Base-by-base conservation (phyloP, 2,113 vertebrate species). In the Rhombomys opimus region DNA sequence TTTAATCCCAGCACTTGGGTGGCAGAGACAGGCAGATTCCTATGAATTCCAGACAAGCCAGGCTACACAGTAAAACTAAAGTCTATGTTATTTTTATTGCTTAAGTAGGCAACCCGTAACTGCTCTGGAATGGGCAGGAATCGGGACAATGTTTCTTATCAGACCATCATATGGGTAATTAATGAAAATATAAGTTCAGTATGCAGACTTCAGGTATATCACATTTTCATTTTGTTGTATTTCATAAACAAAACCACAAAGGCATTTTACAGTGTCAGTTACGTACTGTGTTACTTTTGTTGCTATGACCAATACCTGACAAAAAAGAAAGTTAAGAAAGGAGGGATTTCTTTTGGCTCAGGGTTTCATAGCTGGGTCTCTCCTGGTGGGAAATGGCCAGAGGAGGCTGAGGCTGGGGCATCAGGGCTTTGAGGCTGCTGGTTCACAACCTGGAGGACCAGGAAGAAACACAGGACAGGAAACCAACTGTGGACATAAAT, bases 231-330 rank as follows among this genome's bases (percentile, higher is more conserved):
- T 54, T 8, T 46, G 12, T 32, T 68, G n/a, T 14, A 63, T 72
- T 96, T 85, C 80, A 84, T 76, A 93, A 84, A 90, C 57, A 68
- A 46, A 87, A 81, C 10, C 38, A 91, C 46, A 95, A 93, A 14
- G 54, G 67, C 68, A 30, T 61, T 93, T 90, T 85, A 70, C 50
- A 78, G 32, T 81, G 30, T 81, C 12, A 32, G 6, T 80, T 90
- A 87, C 9, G 57, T 46, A 4, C 46, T 25, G 41, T 8, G 46
- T 18, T 54, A 78, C 76, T 80, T 54, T 35, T 32, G 30, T 80
- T 54, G 50, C 76, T 32, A 5, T 30, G 76, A 52, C 76, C 76
- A 32, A 52, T 15, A 50, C 12, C 46, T 52, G 4, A 52, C 76
- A 77, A 50, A 25, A 46, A 77, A 50, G 41, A 23, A 30, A 30